Conservation (phyloP, 2,797 vertebrate species). For the Anableps anableps region DNA sequence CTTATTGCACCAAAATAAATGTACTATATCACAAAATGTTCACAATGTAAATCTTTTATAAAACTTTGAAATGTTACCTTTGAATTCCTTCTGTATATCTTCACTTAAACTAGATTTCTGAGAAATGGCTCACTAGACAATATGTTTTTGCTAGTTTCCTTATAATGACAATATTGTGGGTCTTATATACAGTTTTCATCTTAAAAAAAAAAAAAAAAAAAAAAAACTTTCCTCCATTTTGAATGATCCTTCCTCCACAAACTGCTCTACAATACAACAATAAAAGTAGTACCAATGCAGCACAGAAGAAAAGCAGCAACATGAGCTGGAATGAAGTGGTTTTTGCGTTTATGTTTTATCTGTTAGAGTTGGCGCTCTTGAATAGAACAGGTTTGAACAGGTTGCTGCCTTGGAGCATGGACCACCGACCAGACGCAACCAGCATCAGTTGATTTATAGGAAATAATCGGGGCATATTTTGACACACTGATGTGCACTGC, state of each 20-base stretch:
- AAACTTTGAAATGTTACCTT: background rate
- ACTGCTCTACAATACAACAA: background rate
- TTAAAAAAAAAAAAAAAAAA: background rate
- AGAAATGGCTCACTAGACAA: background rate
- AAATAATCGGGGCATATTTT: background rate
- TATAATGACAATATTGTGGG: background rate
- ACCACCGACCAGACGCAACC: background rate
- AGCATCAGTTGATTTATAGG: background rate
- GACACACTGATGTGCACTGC: background rate
- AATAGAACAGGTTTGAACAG: background rate
- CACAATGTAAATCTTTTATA: slow-evolving; percentile 1
- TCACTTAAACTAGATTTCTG: background rate
- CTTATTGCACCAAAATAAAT: background rate
- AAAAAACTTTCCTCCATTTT: background rate
- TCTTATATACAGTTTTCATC: background rate
- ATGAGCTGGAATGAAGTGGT: background rate
- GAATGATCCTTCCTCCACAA: background rate
- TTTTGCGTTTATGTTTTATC: background rate
- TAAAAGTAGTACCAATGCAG: background rate
- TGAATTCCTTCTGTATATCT: background rate
- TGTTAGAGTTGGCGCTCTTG: background rate
- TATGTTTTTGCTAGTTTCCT: background rate
- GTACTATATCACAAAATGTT: background rate
- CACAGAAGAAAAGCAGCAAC: background rate
- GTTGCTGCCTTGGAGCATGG: background rate